Conservation (phyloP, 2,113 vertebrate genomes). For the Cryptotis parvus region DNA sequence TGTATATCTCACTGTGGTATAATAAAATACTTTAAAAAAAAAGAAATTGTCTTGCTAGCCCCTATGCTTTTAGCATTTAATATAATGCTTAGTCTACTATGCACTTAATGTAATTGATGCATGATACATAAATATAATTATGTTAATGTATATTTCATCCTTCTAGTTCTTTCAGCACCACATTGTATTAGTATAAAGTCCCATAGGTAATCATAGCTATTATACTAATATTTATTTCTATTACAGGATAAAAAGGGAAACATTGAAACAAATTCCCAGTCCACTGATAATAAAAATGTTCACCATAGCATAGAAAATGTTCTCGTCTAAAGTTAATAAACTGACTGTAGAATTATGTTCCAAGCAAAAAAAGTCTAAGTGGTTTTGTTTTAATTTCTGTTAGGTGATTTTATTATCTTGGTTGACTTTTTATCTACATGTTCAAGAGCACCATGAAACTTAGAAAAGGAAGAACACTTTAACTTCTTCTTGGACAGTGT, state of each 20-base stretch:
- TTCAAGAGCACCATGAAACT: neutral
- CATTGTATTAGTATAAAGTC: neutral
- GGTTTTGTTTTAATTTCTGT: neutral
- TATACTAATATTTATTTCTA: neutral
- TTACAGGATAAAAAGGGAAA: neutral
- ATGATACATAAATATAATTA: neutral
- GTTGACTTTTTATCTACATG: neutral
- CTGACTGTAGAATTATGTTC: neutral
- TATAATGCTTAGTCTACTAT: neutral
- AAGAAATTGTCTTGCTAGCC: neutral
- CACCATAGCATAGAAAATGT: neutral
- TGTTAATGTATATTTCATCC: neutral
- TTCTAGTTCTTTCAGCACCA: neutral
- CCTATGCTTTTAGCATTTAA: neutral
- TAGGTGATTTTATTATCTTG: neutral
- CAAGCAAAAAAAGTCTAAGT: too few relatives aligned
- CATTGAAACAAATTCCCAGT: slow-evolving; percentile 1
- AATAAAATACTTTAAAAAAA: too few relatives aligned
- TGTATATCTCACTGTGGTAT: too few relatives aligned
- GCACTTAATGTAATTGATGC: neutral
- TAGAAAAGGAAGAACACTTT: neutral
- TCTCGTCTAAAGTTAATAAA: neutral
- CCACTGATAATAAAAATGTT: too few relatives aligned
- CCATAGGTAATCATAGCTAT: neutral
- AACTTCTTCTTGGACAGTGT: neutral